These are phyloP conservation scores for Leptonema lineaticorne DNA, from an alignment of 1,140 invertebrate species.

Conservation along the genomic window DNA sequence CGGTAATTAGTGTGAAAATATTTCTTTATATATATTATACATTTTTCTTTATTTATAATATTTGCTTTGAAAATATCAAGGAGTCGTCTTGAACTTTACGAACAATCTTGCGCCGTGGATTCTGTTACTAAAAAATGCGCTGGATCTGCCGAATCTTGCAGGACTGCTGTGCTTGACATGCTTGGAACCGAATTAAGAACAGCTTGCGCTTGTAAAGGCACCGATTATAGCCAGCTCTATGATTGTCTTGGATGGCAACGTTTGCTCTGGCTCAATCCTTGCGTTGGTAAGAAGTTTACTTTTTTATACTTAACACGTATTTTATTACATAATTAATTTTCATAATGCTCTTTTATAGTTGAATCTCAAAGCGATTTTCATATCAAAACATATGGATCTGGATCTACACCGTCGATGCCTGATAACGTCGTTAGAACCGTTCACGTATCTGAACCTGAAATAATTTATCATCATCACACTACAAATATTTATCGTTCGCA, in stretches of 20 bases:
- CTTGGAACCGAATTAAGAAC: slow-evolving; percentile 81
- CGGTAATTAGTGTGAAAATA: slow-evolving; percentile 53
- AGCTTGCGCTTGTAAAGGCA: slow-evolving; percentile 81
- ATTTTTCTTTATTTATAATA: not conserved
- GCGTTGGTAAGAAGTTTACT: slow-evolving; percentile 73
- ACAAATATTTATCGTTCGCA: slow-evolving; percentile 47
- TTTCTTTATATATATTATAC: not conserved
- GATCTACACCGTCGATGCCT: slow-evolving; percentile 50
- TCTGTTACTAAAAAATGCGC: slow-evolving; percentile 85
- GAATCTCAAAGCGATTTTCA: slow-evolving; percentile 88
- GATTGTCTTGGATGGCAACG: slow-evolving; percentile 87
- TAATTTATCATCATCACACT: slow-evolving; percentile 47
- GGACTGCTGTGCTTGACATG: slow-evolving; percentile 79
- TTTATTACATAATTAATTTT: not conserved
- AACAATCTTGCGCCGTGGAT: slow-evolving; percentile 87
- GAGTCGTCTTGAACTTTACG: slow-evolving; percentile 78
- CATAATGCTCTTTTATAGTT: slow-evolving; percentile 64
- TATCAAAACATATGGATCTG: slow-evolving; percentile 60
- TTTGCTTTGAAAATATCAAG: slow-evolving; percentile 59
- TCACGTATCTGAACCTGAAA: slow-evolving; percentile 50
- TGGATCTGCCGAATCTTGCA: slow-evolving; percentile 76
- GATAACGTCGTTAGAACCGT: slow-evolving; percentile 55
- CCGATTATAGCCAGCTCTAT: slow-evolving; percentile 77
- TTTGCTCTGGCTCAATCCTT: slow-evolving; percentile 88
- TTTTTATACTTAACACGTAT: not conserved